Evolutionary conservation across 2,113 vertebrate species (phyloP).

Genomic region (Triplophysa rosa): DNA sequence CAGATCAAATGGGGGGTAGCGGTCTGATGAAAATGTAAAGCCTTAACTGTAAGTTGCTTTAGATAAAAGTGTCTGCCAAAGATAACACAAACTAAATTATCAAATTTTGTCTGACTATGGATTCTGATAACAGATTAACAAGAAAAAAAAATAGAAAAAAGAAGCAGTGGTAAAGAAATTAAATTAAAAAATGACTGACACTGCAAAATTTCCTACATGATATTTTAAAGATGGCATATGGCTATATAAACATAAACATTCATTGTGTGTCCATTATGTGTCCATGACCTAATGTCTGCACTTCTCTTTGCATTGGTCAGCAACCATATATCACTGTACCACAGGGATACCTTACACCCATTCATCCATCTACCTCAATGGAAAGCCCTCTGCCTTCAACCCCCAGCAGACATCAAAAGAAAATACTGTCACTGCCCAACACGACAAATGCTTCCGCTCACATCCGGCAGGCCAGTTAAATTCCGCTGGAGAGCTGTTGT

Average conservation of each 20-base stretch:
- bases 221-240: no score
- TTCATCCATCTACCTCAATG: constrained; percentile 48
- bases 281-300: constrained; percentile 45
- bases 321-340: constrained; percentile 37
- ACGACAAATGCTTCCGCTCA: constrained; percentile 44
- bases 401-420: constrained; percentile 45
- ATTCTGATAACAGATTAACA: no score
- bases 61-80: no score
- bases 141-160: no score
- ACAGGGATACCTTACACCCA: constrained; percentile 41
- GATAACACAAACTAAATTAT: no score
- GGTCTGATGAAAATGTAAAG: no score
- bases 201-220: no score
- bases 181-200: no score
- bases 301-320: constrained; percentile 34
- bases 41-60: no score
- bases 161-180: no score
- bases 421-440: constrained; percentile 51
- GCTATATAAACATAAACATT: neutral
- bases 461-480: constrained; percentile 26
- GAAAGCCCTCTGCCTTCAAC: constrained; percentile 34
- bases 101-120: no score
- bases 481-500: constrained; percentile 19
- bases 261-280: neutral
- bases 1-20: no score